Conservation (phyloP, 2,797 vertebrate species). For the Heterohyrax brucei region DNA sequence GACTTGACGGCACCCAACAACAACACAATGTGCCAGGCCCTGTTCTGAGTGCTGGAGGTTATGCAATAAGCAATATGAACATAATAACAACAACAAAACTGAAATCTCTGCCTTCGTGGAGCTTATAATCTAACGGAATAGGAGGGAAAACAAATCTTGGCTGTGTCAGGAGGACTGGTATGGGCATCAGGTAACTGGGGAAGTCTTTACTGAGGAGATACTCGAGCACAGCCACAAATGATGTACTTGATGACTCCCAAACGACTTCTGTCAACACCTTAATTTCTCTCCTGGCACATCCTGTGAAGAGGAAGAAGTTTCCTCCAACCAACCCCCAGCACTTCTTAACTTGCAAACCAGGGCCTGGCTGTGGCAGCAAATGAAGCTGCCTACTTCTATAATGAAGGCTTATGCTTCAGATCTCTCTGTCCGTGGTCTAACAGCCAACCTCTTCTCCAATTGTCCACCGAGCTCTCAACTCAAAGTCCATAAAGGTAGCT, state of each 20-base stretch:
- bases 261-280: neutral
- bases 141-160: neutral
- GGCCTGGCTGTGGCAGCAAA: neutral
- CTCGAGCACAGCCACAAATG: neutral
- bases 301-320: neutral
- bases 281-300: neutral
- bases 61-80: neutral
- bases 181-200: neutral
- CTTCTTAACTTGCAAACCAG: neutral
- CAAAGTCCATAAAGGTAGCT: neutral
- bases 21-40: no score
- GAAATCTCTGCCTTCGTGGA: neutral
- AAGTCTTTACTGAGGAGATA: neutral
- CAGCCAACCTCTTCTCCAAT: no score
- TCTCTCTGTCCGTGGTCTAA: neutral
- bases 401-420: neutral
- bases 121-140: neutral
- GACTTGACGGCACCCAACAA: no score
- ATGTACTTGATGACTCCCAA: rapidly evolving
- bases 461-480: neutral
- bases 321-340: neutral
- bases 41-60: neutral
- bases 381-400: neutral
- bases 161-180: no score
- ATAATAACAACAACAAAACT: neutral